Evolutionary conservation across 2,888 invertebrate genomes (phyloP).

Genomic region (Drosophila austrosaltans): DNA sequence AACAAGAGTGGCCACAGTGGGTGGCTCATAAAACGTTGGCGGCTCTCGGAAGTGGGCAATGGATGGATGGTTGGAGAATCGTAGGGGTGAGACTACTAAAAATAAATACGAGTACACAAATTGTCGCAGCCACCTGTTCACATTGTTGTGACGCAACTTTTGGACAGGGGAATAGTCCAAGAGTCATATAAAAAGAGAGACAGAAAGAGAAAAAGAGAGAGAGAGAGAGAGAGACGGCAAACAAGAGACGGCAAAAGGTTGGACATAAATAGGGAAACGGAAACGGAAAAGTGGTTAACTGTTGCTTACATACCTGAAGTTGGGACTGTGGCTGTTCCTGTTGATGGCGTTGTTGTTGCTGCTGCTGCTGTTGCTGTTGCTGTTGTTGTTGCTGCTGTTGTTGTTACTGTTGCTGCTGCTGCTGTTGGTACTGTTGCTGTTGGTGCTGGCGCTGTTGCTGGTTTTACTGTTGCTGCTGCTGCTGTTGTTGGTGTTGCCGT

Average conservation of each 20-base stretch:
- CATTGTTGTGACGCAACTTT: conserved; percentile 76
- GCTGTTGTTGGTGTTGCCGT: conserved; percentile 15
- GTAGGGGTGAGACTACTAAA: conserved; percentile 65
- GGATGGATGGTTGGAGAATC: conserved; percentile 1
- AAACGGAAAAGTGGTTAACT: conserved; percentile 63
- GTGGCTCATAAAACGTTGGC: conserved; percentile 63
- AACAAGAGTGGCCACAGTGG: conserved; percentile 48
- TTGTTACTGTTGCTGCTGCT: conserved; percentile 17
- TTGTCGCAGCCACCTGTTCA: conserved; percentile 78
- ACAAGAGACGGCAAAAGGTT: neutral
- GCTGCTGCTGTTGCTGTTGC: conserved; percentile 27
- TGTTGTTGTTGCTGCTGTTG: conserved; percentile 14
- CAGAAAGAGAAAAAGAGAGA: too few species aligned
- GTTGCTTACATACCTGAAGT: conserved; percentile 47
- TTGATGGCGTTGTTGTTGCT: conserved; percentile 18
- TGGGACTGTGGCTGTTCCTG: conserved; percentile 26
- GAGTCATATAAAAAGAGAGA: neutral
- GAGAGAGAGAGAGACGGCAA: too few species aligned
- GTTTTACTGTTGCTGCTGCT: conserved; percentile 16
- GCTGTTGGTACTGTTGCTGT: neutral
- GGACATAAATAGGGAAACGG: conserved; percentile 47
- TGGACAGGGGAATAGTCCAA: conserved; percentile 15
- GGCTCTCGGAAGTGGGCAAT: conserved; percentile 28
- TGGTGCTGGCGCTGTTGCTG: too few species aligned
- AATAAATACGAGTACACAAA: conserved; percentile 78